A percentile compares a stretch with the other conserved stretches of the same genome.
Conservation (phyloP, 2,888 invertebrate species). For the Galerucella calmariensis region DNA sequence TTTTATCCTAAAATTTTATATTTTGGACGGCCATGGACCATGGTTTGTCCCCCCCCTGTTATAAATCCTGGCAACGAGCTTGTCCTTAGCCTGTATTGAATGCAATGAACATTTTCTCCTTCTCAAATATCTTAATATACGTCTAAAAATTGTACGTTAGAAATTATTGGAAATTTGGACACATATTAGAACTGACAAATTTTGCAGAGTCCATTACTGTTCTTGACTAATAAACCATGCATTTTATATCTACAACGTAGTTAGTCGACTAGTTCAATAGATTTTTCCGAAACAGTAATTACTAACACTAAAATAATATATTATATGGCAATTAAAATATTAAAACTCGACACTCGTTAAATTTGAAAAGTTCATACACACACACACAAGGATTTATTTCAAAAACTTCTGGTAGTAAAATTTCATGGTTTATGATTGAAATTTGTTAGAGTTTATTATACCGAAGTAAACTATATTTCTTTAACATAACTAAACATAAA, state of each 20-base stretch:
- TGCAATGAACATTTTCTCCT: too few species aligned
- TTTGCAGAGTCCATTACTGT: neutral
- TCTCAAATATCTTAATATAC: too few species aligned
- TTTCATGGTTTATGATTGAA: conserved; percentile 4
- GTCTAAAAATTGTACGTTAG: too few species aligned
- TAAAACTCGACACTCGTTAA: conserved; percentile 18
- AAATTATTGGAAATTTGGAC: too few species aligned
- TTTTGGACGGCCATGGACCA: too few species aligned
- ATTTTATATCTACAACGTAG: conserved; percentile 1
- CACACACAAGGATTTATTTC: neutral
- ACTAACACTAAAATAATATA: neutral
- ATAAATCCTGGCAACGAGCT: too few species aligned
- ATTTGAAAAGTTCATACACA: neutral
- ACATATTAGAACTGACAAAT: neutral
- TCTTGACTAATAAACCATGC: conserved; percentile 7
- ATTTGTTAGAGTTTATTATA: conserved; percentile 7
- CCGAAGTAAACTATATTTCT: conserved; percentile 5
- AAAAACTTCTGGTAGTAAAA: conserved; percentile 16
- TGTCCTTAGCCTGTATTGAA: too few species aligned
- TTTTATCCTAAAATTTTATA: too few species aligned
- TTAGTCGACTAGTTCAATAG: neutral
- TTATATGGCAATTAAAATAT: conserved; percentile 4
- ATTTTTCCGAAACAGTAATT: conserved; percentile 5
- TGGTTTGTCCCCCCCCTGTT: too few species aligned
- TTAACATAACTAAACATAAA: neutral